Evolutionary conservation across 2,888 invertebrate genomes (phyloP), one percentile per base, ranked within the genome.

Genomic region (Notodonta ziczac): DNA sequence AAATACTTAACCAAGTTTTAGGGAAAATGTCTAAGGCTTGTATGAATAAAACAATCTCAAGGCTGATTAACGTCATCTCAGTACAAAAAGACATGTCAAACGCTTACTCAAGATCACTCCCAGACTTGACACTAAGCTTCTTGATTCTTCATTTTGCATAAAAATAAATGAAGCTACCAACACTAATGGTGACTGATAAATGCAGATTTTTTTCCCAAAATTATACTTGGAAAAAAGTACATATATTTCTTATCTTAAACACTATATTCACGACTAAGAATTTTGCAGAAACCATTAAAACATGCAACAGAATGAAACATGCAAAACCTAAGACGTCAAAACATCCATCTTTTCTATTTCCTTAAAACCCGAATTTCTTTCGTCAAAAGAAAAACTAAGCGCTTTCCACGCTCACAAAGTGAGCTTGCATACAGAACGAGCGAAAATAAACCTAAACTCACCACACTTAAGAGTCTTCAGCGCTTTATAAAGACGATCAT

Each of bases 301-400:
- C 9, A 52, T 52, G 52, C 32, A 52, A 46, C 24, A 52, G 32
- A 54, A 54, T 54, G 35, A 42, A 44, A 16, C 16, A 56, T 56
- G 56, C 10, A 56, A 44, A 56, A 56, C 16, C 44, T 24, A 53
- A 56, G 50, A 57, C 44, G 32, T 48, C 14, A 58, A 51, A 52
- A 59, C 53, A 55, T 59, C 50, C 57, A 56, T 63, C 63, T 60
- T 57, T 35, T 51, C 56, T 51, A n/a, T 72, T 79, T 80, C 73
- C 77, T 77, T 75, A 74, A 72, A 73, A 76, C 65, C 73, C 70
- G 74, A 80, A 82, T 76, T 75, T 80, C 80, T 81, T 81, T 80
- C 72, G 73, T 81, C 78, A 81, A 81, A 83, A 82, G 81, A 82
- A 82, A 79, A 82, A 72, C 77, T 72, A 76, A 74, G 78, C 78